Evolutionary conservation across 2,888 invertebrate species (phyloP), one percentile per base, ranked within the genome.

Genomic region (Drosophila kuntzei): DNA sequence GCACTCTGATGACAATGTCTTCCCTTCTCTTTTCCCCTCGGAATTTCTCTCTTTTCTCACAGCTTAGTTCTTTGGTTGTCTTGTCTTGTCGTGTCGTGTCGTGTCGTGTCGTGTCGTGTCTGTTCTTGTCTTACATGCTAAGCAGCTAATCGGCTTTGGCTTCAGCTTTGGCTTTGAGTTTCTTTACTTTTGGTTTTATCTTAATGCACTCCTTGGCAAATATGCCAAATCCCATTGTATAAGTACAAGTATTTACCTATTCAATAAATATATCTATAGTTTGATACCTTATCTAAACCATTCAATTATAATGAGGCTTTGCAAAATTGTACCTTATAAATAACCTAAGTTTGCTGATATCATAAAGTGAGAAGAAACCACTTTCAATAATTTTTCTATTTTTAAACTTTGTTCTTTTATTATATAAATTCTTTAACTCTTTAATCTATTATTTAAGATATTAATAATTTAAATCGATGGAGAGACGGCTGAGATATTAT

Each of bases 111-210:
- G 62, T 53, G 39, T 49, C 74, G 67, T 66, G 66, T 70, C 62
- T 65, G 44, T 36, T 46, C 68, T 71, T 71, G 82, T 76, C 66
- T 49, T 69, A 73, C 86, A 82, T 53, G 70, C 43, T 69, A 72
- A 68, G 73, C 73, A 66, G 70, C 78, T 82, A 82, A 82, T 82
- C 88, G 83, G 80, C 82, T 87, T 81, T 81, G 76, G 44, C 54
- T 63, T 29, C 54, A 36, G 80, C 82, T 87, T 81, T 81, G 76
- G 44, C 55, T 66, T 32, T 60, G 39, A n/a, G 59, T 66, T 63
- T 53, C 46, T 59, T 59, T 53, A 36, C 46, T 34, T 54, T 55
- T 43, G 18, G 20, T 34, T 51, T 75, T 53, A 60, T 43, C 49
- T 53, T 75, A 75, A 75, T 75, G 79, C 79, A 78, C 62, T 75